Evolutionary conservation across 2,888 invertebrate genomes (phyloP).

Genomic region (Frankliniella fusca): DNA sequence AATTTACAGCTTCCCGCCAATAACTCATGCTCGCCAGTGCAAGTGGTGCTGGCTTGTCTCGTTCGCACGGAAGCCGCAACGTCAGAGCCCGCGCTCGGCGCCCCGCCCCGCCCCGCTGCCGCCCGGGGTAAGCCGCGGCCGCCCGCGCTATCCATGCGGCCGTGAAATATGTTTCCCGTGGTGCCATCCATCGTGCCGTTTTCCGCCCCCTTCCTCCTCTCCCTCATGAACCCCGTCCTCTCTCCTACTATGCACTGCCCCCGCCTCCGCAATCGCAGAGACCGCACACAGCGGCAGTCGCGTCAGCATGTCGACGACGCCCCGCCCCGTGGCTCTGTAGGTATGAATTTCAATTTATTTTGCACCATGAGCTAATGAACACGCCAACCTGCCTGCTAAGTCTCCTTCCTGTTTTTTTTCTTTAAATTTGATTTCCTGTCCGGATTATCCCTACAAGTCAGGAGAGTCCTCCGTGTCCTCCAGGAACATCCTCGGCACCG

Average conservation of each 20-base stretch:
- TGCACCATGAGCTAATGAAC: too few species aligned
- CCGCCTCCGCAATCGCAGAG: neutral
- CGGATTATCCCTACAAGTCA: too few species aligned
- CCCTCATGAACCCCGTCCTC: neutral
- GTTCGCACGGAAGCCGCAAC: constrained; percentile 3
- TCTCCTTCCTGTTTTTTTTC: too few species aligned
- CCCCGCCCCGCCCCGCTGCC: neutral
- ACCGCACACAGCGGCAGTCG: neutral
- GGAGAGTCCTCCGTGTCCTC: too few species aligned
- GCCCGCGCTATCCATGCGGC: neutral
- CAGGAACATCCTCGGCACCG: too few species aligned
- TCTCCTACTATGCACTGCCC: neutral
- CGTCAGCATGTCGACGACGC: neutral
- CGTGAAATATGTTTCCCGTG: constrained; percentile 20
- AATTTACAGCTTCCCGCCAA: constrained; percentile 17
- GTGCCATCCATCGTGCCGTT: constrained; percentile 3
- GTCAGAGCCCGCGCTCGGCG: neutral
- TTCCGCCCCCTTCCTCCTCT: too few species aligned
- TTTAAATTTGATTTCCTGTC: too few species aligned
- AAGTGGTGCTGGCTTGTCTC: constrained; percentile 21
- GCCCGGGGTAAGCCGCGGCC: too few species aligned
- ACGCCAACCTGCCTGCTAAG: too few species aligned
- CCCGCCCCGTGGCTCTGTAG: neutral
- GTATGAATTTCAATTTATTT: too few species aligned
- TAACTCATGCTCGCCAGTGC: neutral